phyloP scores from a whole-genome alignment of 2,113 vertebrate species.

The Hystrix brachyura region DNA sequence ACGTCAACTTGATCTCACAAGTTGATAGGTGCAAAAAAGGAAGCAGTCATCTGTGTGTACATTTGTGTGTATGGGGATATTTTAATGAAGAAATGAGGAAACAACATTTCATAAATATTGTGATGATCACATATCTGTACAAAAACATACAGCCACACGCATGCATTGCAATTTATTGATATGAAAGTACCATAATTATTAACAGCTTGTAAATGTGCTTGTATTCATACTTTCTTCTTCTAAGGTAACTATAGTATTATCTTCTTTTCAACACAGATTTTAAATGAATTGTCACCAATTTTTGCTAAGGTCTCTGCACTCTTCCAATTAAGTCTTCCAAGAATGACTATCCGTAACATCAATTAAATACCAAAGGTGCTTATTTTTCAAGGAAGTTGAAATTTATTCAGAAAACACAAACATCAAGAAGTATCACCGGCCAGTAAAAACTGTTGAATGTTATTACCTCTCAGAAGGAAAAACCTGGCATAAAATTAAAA shows the following conservation, averaged over 20 bases:
- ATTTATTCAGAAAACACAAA: background rate
- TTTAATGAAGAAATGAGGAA: background rate
- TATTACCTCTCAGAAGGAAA: conserved; percentile 21
- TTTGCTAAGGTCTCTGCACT: background rate
- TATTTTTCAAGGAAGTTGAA: conserved; percentile 56
- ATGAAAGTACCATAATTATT: background rate
- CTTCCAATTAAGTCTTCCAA: background rate
- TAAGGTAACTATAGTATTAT: background rate
- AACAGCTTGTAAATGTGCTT: background rate
- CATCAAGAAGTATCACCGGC: background rate
- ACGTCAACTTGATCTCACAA: background rate
- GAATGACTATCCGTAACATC: background rate
- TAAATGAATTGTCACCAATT: background rate
- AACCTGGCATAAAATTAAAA: background rate
- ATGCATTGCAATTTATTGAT: background rate
- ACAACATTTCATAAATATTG: background rate
- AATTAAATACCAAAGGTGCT: background rate
- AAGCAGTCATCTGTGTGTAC: background rate
- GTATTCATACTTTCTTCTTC: background rate
- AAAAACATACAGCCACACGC: background rate
- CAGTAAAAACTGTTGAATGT: background rate
- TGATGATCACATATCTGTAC: background rate
- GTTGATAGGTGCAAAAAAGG: background rate
- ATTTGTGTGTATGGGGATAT: background rate
- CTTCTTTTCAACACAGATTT: background rate